Base-by-base conservation (phyloP, 2,888 invertebrate species). In the Drosophila merina region DNA sequence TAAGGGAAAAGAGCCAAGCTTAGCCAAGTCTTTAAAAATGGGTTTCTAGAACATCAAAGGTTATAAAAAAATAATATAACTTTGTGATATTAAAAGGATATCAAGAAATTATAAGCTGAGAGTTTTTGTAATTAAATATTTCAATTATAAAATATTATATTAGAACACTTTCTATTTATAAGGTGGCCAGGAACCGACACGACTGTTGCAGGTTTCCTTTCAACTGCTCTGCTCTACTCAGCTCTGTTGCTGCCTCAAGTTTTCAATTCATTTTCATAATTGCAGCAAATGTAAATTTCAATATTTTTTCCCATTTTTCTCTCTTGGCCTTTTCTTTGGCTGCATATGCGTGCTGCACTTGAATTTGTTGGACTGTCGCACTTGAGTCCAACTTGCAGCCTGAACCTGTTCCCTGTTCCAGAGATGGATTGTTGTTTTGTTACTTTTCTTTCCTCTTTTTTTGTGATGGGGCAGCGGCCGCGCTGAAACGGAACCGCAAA, bases 231-330 rank as follows among this genome's bases (percentile, higher is more conserved):
- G 57, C 49, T 28, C 7, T 31, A 14, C 20, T 20, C 20, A 20
- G 20, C 28, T 28, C 25, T 50, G 51, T 38, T 54, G 51, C 48
- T 66, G 86, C 76, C 54, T 76, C 74, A 62, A 73, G 83, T 80
- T 77, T 86, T 67, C 82, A 88, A 88, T 83, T 86, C 84, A 88
- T 82, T 86, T 88, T 88, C 86, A 85, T 85, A 85, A 85, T 85
- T 87, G 77, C 86, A 71, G 82, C 85, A 88, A 88, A 88, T 87
- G 88, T 87, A 88, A 88, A 85, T 88, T 88, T 79, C 86, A 81
- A 82, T 72, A 75, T 58, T 68, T 66, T 55, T 71, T 69, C 69
- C n/a, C 66, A 69, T 69, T 33, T 64, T 66, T 55, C 51, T 59
- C 31, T 60, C 48, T 44, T 50, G 49, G 52, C 50, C 80, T 79